phyloP scores from a whole-genome alignment of 2,797 vertebrate genomes.

The Coregonus ussuriensis region DNA sequence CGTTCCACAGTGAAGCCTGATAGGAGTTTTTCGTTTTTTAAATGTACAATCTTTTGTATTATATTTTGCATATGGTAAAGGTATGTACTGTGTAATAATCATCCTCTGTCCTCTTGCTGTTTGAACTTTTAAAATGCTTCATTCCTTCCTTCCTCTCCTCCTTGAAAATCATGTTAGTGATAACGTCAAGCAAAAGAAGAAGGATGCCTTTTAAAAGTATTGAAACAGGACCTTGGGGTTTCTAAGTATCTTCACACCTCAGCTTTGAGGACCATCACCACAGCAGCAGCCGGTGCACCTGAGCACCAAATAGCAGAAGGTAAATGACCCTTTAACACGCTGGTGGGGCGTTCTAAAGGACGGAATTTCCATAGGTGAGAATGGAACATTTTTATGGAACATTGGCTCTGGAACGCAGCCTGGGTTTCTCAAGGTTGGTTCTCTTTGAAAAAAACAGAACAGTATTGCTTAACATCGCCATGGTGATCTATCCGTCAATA shows the following conservation, averaged over 20 bases:
- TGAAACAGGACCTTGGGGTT: not conserved
- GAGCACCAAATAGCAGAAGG: conserved; percentile 22
- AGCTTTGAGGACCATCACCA: not conserved
- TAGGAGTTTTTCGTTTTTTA: conserved; percentile 39
- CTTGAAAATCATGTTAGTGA: too few species aligned
- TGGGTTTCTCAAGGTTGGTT: conserved; percentile 39
- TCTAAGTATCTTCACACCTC: not conserved
- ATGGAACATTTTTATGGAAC: conserved; percentile 26
- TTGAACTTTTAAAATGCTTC: too few species aligned
- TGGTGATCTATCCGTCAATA: not conserved
- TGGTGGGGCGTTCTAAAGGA: conserved; percentile 24
- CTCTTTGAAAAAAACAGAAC: conserved; percentile 20
- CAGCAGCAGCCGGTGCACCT: not conserved
- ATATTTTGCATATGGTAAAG: conserved; percentile 24
- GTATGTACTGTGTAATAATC: not conserved
- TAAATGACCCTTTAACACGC: not conserved
- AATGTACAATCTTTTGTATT: not conserved
- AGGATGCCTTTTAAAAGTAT: not conserved
- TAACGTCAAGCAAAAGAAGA: too few species aligned
- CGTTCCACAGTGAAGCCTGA: conserved; percentile 15
- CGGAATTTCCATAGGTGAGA: conserved; percentile 41
- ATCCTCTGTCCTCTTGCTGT: too few species aligned
- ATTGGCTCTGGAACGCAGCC: conserved; percentile 52
- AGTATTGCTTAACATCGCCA: conserved; percentile 21
- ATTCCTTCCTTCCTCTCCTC: too few species aligned